These are phyloP conservation scores for Melolontha melolontha DNA, from an alignment of 2,888 invertebrate genomes.

Conservation along the genomic window DNA sequence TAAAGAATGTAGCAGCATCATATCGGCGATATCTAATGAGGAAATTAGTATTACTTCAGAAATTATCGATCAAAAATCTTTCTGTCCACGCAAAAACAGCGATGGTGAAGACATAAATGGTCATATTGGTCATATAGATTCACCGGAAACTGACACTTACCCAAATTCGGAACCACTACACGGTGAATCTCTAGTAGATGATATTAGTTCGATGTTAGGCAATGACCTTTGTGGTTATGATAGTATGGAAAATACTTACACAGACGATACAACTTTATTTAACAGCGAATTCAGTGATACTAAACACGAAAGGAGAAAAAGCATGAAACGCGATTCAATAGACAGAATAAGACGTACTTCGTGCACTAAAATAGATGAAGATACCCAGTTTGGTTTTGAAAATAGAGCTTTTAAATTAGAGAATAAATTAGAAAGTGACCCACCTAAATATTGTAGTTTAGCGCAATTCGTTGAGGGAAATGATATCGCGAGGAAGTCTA, in stretches of 20 bases:
- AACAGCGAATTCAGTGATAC: constrained; percentile 66
- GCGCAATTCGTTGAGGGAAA: constrained; percentile 87
- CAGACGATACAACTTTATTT: constrained; percentile 78
- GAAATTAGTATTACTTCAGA: constrained; percentile 80
- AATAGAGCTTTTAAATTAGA: constrained; percentile 73
- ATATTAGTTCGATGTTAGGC: constrained; percentile 66
- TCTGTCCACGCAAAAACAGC: constrained; percentile 65
- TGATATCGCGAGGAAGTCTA: constrained; percentile 84
- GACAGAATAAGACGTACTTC: constrained; percentile 61
- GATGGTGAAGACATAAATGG: constrained; percentile 67
- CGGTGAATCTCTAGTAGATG: constrained; percentile 83
- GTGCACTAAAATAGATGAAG: constrained; percentile 65
- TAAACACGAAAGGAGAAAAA: constrained; percentile 69
- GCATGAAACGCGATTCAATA: constrained; percentile 66
- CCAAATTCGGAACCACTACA: constrained; percentile 79
- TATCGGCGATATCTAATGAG: constrained; percentile 75
- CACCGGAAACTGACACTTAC: constrained; percentile 84
- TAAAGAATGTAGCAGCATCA: constrained; percentile 72
- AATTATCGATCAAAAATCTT: constrained; percentile 68
- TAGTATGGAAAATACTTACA: constrained; percentile 71
- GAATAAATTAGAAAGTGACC: constrained; percentile 65
- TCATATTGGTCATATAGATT: constrained; percentile 83
- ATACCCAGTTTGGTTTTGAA: constrained; percentile 78
- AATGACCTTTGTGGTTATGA: constrained; percentile 76
- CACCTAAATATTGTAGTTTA: constrained; percentile 80